Percentiles rank a stretch among this genome's conserved stretches.
Conservation (phyloP, 2,113 vertebrate genomes). For the Gracilinanus agilis region DNA sequence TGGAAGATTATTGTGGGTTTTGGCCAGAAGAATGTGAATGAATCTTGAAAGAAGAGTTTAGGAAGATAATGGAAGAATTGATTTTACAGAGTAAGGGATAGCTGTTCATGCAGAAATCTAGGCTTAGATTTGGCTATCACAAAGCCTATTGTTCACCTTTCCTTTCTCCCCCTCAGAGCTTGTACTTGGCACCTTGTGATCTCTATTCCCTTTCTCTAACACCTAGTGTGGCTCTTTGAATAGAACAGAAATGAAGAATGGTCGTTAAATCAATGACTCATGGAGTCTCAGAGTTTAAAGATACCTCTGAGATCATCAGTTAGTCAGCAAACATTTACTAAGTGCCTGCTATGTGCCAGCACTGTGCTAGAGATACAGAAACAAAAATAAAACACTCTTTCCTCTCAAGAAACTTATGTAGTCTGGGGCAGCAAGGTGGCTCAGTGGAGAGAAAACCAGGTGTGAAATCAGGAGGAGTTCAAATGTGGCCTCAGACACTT, state of each 20-base stretch:
- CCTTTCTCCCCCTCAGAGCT: not conserved
- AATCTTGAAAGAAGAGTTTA: not conserved
- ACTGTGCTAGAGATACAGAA: not conserved
- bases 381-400: not conserved
- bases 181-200: not conserved
- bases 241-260: not conserved
- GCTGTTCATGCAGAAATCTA: not conserved
- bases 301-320: not conserved
- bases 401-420: not conserved
- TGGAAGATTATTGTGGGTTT: not conserved
- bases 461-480: no score
- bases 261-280: not conserved
- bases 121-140: not conserved
- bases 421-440: no score
- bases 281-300: not conserved
- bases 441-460: no score
- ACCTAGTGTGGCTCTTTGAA: not conserved
- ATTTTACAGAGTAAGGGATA: conserved; percentile 1
- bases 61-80: not conserved
- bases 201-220: not conserved
- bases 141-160: not conserved
- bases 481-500: no score
- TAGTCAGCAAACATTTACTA: not conserved
- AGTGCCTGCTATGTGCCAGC: not conserved
- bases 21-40: not conserved